phyloP scores from a whole-genome alignment of 1,140 invertebrate genomes.

The Atta texana region DNA sequence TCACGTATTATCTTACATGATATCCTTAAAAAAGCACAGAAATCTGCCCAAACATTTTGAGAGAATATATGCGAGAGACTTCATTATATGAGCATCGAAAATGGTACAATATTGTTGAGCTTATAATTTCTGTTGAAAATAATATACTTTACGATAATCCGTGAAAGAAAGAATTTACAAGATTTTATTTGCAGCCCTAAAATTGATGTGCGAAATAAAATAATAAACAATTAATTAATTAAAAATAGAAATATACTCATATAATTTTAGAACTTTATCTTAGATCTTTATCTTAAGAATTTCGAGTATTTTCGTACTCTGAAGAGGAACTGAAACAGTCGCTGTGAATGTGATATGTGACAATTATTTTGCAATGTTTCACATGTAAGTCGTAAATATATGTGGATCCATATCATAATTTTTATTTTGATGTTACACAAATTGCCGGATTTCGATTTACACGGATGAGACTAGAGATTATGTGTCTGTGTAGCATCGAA shows the following conservation, averaged over 20 bases:
- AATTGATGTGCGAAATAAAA: too few species aligned
- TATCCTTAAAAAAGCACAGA: conserved; percentile 12
- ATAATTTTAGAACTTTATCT: too few species aligned
- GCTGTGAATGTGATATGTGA: not conserved
- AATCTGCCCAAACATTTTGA: not conserved
- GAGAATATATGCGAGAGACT: not conserved
- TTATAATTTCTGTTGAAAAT: not conserved
- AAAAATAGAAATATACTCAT: too few species aligned
- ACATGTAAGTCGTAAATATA: not conserved
- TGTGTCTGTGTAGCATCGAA: not conserved
- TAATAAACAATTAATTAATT: too few species aligned
- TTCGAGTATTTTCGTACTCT: not conserved
- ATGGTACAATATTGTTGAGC: not conserved
- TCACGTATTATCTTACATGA: conserved; percentile 50
- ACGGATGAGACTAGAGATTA: not conserved
- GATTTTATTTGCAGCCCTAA: too few species aligned
- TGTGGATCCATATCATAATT: not conserved
- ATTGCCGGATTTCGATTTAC: not conserved
- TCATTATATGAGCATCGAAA: not conserved
- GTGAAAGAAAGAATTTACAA: not conserved
- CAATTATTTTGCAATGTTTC: not conserved
- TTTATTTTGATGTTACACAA: not conserved
- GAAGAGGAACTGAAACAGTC: not conserved
- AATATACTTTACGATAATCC: not conserved
- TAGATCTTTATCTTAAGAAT: not conserved